phyloP scores from a whole-genome alignment of 1,140 invertebrate genomes.

The Psilanteris sp. region DNA sequence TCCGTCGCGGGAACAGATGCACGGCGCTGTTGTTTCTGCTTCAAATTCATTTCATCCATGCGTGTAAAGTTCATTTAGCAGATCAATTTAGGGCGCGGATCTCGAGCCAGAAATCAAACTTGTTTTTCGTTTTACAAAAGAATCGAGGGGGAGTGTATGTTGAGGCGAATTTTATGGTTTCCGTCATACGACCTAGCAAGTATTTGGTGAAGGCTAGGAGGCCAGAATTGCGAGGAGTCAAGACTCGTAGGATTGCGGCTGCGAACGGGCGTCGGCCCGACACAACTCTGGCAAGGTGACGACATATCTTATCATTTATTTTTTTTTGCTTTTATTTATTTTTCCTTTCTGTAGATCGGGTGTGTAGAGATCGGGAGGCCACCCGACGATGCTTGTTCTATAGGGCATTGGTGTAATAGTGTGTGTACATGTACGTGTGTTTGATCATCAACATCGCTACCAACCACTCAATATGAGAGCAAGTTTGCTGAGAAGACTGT shows the following conservation, averaged over 20 bases:
- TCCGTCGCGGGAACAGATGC: slow-evolving; percentile 60
- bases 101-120: slow-evolving; percentile 10
- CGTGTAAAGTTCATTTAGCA: not conserved
- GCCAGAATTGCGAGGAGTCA: slow-evolving; percentile 75
- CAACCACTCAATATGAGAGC: slow-evolving; percentile 80
- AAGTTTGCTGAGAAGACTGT: slow-evolving; percentile 76
- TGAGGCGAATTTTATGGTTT: slow-evolving; percentile 70
- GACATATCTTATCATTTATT: slow-evolving; percentile 59
- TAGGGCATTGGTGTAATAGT: slow-evolving; percentile 41
- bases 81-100: slow-evolving; percentile 7
- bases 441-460: slow-evolving; percentile 76
- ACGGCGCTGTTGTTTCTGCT: slow-evolving; percentile 12
- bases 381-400: slow-evolving; percentile 59
- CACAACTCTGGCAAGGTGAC: slow-evolving; percentile 76
- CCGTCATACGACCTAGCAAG: slow-evolving; percentile 76
- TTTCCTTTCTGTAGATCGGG: slow-evolving; percentile 56
- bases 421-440: slow-evolving; percentile 53
- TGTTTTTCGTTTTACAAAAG: slow-evolving; percentile 7
- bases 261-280: slow-evolving; percentile 70
- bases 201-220: slow-evolving; percentile 78
- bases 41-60: slow-evolving; percentile 10
- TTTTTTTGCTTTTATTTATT: slow-evolving; percentile 43
- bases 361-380: slow-evolving; percentile 69
- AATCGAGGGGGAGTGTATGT: slow-evolving; percentile 4
- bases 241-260: slow-evolving; percentile 66